phyloP scores from a whole-genome alignment of 2,797 vertebrate species.

The Catostomus latipinnis region DNA sequence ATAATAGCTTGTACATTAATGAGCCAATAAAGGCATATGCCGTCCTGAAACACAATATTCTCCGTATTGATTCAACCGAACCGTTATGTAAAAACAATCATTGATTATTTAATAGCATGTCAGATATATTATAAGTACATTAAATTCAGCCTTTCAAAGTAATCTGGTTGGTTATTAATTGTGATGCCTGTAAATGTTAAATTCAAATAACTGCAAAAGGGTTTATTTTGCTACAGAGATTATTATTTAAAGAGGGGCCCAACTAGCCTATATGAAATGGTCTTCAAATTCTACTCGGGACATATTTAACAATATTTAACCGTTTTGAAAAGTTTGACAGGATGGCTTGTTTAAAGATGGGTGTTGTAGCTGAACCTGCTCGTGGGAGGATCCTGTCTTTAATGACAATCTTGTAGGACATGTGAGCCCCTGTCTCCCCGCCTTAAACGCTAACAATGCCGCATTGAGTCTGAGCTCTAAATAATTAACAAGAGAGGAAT shows the following conservation, averaged over 20 bases:
- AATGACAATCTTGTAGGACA: constrained; percentile 63
- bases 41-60: constrained; percentile 57
- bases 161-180: constrained; percentile 23
- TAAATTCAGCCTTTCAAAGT: constrained; percentile 36
- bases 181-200: neutral
- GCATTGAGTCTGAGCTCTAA: constrained; percentile 79
- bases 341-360: constrained; percentile 80
- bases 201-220: neutral
- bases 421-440: constrained; percentile 77
- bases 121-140: constrained; percentile 36
- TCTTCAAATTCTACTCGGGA: neutral
- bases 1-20: constrained; percentile 51
- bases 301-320: neutral
- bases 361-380: constrained; percentile 56
- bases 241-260: neutral
- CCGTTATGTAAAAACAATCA: constrained; percentile 56
- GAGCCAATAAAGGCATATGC: constrained; percentile 53
- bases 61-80: constrained; percentile 56
- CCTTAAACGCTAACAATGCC: constrained; percentile 76
- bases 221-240: neutral
- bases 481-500: constrained; percentile 92
- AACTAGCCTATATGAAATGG: neutral
- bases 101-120: constrained; percentile 62
- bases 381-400: constrained; percentile 48
- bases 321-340: constrained; percentile 70